phyloP scores from a whole-genome alignment of 2,797 vertebrate genomes.

The Tapera naevia region DNA sequence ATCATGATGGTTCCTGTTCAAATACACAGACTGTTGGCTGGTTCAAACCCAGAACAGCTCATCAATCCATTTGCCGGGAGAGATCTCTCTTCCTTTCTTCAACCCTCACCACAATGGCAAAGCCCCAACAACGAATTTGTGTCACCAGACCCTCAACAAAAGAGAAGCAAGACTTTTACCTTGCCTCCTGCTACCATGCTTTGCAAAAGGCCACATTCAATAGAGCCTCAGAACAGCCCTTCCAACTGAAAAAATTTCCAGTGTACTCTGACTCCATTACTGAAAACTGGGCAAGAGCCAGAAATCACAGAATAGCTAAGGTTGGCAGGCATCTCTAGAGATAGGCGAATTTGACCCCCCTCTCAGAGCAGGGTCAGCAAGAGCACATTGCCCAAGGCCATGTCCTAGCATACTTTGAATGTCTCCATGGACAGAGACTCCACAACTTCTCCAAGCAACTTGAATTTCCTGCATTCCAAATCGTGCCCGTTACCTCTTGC shows the following conservation, averaged over 20 bases:
- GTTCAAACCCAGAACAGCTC: not conserved
- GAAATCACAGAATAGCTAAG: not conserved
- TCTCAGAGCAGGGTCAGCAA: not conserved
- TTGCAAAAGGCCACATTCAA: not conserved
- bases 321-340: not conserved
- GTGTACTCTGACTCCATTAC: not conserved
- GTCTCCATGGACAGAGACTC: not conserved
- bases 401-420: not conserved
- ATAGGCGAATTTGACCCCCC: not conserved
- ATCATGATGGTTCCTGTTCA: not conserved
- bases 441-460: not conserved
- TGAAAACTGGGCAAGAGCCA: not conserved
- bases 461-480: not conserved
- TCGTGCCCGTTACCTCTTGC: not conserved
- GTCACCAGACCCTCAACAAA: not conserved
- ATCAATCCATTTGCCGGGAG: not conserved
- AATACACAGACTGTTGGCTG: not conserved
- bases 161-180: not conserved
- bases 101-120: not conserved
- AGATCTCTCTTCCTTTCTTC: not conserved
- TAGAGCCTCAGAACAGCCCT: not conserved
- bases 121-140: not conserved
- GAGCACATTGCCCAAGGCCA: not conserved
- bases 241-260: not conserved
- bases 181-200: not conserved